These are phyloP conservation scores for Nebria ingens DNA, from an alignment of 1,140 invertebrate species.

Conservation along the genomic window DNA sequence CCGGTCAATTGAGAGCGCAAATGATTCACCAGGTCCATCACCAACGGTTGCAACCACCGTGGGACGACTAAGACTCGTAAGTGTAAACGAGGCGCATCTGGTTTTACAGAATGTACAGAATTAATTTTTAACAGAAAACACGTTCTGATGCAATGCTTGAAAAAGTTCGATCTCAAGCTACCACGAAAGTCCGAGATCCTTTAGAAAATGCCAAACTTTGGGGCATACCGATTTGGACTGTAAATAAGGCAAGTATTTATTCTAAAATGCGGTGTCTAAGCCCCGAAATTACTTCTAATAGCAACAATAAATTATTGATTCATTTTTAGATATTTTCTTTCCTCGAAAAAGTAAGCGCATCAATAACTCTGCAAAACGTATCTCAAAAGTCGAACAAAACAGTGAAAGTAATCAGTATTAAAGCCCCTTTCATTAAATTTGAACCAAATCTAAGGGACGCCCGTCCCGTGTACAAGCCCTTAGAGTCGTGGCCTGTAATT, in stretches of 20 bases:
- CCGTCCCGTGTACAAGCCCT: constrained; percentile 37
- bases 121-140: constrained; percentile 38
- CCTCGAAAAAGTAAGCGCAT: constrained; percentile 35
- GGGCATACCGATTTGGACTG: constrained; percentile 48
- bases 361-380: constrained; percentile 21
- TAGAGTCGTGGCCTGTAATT: constrained; percentile 37
- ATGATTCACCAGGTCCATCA: neutral
- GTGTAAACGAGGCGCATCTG: neutral
- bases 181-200: constrained; percentile 38
- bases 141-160: constrained; percentile 61
- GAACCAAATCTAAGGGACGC: constrained; percentile 37
- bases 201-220: constrained; percentile 42
- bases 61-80: neutral
- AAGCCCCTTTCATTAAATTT: constrained; percentile 39
- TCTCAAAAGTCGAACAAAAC: constrained; percentile 15
- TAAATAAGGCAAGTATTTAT: constrained; percentile 38
- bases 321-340: constrained; percentile 26
- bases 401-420: constrained; percentile 23
- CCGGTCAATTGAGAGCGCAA: neutral
- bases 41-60: constrained; percentile 1
- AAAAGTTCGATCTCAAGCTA: constrained; percentile 42
- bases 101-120: neutral
- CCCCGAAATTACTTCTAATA: neutral
- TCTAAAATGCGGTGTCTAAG: neutral
- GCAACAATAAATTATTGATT: no score